Conservation (phyloP, 2,113 vertebrate species). For the Apaloderma vittatum region DNA sequence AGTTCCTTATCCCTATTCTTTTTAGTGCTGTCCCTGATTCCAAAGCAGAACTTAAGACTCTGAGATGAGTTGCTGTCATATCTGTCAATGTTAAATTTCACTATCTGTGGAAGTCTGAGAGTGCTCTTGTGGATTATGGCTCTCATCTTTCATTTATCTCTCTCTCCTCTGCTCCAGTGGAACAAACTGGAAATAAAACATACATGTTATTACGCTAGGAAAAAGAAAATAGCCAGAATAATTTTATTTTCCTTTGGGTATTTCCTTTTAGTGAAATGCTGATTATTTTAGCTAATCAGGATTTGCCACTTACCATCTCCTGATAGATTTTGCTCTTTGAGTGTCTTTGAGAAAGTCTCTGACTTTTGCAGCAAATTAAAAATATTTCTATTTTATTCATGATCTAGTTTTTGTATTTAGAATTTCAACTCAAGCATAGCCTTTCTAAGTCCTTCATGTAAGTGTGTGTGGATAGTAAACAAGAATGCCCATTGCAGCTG, state of each 20-base stretch:
- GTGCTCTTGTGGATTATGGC: background rate
- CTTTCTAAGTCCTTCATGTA: accelerated
- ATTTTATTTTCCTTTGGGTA: background rate
- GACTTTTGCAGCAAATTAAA: background rate
- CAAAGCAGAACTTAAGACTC: background rate
- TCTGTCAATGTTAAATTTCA: conserved; percentile 30
- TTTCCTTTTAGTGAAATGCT: conserved; percentile 2
- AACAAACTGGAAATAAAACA: conserved; percentile 32
- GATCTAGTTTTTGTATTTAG: background rate
- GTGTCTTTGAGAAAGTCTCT: background rate
- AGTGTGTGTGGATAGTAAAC: background rate
- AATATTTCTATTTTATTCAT: background rate
- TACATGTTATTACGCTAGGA: background rate
- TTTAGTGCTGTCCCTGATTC: background rate
- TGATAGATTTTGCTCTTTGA: background rate
- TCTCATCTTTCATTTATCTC: conserved; percentile 23
- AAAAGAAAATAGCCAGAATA: background rate
- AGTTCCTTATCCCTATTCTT: background rate
- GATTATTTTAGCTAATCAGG: conserved; percentile 15
- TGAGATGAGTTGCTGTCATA: conserved; percentile 22
- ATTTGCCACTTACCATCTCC: background rate
- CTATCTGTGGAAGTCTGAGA: background rate
- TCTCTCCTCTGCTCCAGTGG: background rate
- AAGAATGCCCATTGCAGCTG: background rate
- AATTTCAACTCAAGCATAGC: background rate